Percentiles rank a stretch among this genome's conserved stretches.
These are phyloP conservation scores for Typhlichthys eigenmanni DNA, from an alignment of 2,797 vertebrate genomes.

Conservation along the genomic window DNA sequence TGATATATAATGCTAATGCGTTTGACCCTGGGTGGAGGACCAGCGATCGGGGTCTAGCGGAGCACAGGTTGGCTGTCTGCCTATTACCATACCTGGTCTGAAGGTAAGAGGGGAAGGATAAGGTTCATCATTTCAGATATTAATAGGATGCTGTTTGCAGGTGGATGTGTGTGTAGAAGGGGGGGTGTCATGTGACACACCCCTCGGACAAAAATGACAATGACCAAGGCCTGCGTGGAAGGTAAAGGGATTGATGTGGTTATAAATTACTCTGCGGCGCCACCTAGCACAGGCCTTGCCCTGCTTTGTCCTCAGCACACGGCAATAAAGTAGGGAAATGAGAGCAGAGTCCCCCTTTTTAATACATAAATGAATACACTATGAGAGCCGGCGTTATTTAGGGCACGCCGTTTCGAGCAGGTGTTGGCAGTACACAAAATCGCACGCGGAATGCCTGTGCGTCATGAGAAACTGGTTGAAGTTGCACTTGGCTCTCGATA, in stretches of 20 bases:
- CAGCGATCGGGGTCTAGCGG: conserved; percentile 68
- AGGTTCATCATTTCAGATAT: conserved; percentile 79
- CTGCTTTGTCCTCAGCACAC: conserved; percentile 79
- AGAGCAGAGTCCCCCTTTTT: conserved; percentile 75
- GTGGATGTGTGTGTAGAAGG: conserved; percentile 26
- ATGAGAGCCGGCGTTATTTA: conserved; percentile 83
- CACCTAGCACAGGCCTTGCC: conserved; percentile 78
- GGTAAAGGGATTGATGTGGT: conserved; percentile 83
- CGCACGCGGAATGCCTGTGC: conserved; percentile 61
- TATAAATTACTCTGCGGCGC: conserved; percentile 85
- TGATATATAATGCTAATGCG: conserved; percentile 72
- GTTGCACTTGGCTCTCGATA: conserved; percentile 65
- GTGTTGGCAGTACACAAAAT: conserved; percentile 53
- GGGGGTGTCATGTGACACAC: conserved; percentile 78
- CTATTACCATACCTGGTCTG: conserved; percentile 73
- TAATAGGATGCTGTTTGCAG: conserved; percentile 80
- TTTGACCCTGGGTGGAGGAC: conserved; percentile 69
- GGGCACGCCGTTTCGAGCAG: conserved; percentile 66
- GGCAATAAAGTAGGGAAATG: conserved; percentile 81
- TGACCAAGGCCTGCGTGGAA: conserved; percentile 81
- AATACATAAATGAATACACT: conserved; percentile 86
- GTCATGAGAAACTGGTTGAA: conserved; percentile 60
- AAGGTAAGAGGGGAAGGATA: conserved; percentile 69
- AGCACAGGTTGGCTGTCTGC: conserved; percentile 67
- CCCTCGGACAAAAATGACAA: conserved; percentile 82